phyloP scores from a whole-genome alignment of 1,140 invertebrate species.

The Cyrtorhinus lividipennis region DNA sequence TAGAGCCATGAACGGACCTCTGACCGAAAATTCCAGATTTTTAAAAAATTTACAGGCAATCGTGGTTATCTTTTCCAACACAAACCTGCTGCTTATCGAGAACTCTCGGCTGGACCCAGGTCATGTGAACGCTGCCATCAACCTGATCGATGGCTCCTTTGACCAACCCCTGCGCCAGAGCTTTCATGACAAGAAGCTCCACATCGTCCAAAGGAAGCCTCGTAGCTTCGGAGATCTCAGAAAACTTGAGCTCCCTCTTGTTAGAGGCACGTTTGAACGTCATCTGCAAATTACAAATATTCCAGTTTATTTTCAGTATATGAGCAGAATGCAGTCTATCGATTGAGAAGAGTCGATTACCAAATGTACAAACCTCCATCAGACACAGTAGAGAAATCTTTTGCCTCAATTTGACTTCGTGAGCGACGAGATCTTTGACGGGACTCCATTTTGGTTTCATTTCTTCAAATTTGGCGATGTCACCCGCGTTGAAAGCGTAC shows the following conservation, averaged over 20 bases:
- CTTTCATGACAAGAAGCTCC: slow-evolving; percentile 95
- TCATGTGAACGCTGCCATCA: slow-evolving; percentile 60
- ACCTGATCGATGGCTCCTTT: slow-evolving; percentile 94
- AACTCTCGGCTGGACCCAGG: slow-evolving; percentile 86
- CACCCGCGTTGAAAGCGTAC: slow-evolving; percentile 82
- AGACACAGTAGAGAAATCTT: slow-evolving; percentile 91
- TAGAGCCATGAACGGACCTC: no score
- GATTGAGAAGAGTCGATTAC: no score
- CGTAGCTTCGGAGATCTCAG: slow-evolving; percentile 77
- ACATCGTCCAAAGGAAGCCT: slow-evolving; percentile 70
- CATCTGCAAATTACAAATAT: slow-evolving; percentile 46
- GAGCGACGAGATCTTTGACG: slow-evolving; percentile 72
- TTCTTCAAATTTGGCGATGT: slow-evolving; percentile 70
- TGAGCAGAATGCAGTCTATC: no score
- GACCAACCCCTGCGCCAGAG: slow-evolving; percentile 85
- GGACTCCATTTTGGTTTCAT: slow-evolving; percentile 65
- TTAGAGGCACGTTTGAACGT: slow-evolving; percentile 50
- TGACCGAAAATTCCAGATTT: no score
- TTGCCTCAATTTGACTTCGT: slow-evolving; percentile 69
- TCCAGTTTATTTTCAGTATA: no score
- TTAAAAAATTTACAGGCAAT: not conserved
- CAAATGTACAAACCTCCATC: no score
- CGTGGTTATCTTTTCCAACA: not conserved
- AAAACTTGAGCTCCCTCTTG: slow-evolving; percentile 68
- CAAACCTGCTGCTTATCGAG: slow-evolving; percentile 56